These are phyloP conservation scores for Steromphala cineraria DNA, from an alignment of 2,888 invertebrate genomes.

Conservation along the genomic window DNA sequence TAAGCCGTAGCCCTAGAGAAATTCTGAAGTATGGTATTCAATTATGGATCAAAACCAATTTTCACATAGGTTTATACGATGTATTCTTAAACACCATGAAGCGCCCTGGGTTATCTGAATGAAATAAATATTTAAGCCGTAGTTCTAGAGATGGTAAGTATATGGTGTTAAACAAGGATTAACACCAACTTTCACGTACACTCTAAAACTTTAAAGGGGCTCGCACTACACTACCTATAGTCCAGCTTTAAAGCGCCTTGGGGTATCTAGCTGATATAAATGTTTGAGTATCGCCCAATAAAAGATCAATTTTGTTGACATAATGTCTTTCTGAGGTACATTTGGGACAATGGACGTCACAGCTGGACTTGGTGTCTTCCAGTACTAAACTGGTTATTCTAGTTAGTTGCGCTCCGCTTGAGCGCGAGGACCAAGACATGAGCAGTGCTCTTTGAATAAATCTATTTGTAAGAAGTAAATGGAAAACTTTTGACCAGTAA, in stretches of 20 bases:
- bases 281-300: background rate
- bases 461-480: background rate
- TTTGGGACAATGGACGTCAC: background rate
- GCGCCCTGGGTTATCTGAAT: too few relatives aligned
- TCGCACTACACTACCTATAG: background rate
- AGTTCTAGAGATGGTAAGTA: too few relatives aligned
- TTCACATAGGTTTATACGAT: too few relatives aligned
- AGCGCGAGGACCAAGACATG: background rate
- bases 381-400: background rate
- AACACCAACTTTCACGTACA: too few relatives aligned
- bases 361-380: background rate
- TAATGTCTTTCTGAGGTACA: background rate
- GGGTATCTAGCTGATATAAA: background rate
- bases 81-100: too few relatives aligned
- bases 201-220: too few relatives aligned
- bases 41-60: too few relatives aligned
- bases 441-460: background rate
- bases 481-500: background rate
- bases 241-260: background rate
- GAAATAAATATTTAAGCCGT: too few relatives aligned
- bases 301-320: slow-evolving; percentile 8
- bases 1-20: too few relatives aligned
- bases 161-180: too few relatives aligned
- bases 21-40: too few relatives aligned
- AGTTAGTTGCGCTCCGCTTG: background rate